Conservation (phyloP, 2,797 vertebrate species). For the Cossypha dichroa region DNA sequence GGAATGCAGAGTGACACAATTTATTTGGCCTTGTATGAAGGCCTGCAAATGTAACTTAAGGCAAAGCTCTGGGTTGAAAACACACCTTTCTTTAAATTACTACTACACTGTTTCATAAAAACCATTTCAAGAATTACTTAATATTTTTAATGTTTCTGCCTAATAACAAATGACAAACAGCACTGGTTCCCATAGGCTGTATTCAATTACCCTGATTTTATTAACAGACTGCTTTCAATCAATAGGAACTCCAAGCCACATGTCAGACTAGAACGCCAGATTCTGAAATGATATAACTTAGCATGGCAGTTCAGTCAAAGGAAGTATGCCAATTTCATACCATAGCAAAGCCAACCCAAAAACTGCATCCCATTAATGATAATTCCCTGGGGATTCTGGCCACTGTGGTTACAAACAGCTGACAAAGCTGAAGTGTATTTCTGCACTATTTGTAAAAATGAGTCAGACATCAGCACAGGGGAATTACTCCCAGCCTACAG, state of each 20-base stretch:
- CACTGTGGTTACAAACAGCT: neutral
- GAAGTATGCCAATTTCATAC: neutral
- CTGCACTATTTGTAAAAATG: neutral
- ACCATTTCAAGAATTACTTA: neutral
- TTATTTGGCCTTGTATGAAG: neutral
- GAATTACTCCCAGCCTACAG: neutral
- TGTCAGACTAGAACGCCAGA: neutral
- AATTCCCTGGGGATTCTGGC: neutral
- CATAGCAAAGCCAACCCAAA: neutral
- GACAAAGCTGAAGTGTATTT: constrained; percentile 11
- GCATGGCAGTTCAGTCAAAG: neutral
- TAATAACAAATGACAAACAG: neutral
- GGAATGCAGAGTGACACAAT: neutral
- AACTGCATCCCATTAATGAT: neutral
- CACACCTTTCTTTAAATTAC: neutral
- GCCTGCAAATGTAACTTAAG: neutral
- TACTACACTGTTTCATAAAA: neutral
- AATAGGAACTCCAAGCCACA: neutral
- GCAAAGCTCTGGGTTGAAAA: neutral
- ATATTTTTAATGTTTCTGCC: neutral
- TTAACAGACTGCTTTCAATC: neutral
- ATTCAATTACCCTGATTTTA: constrained; percentile 3
- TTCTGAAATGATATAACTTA: neutral
- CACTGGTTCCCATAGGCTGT: neutral
- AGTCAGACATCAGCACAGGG: neutral